Base-by-base conservation (phyloP, 2,888 invertebrate genomes). In the Lissonota sp. region DNA sequence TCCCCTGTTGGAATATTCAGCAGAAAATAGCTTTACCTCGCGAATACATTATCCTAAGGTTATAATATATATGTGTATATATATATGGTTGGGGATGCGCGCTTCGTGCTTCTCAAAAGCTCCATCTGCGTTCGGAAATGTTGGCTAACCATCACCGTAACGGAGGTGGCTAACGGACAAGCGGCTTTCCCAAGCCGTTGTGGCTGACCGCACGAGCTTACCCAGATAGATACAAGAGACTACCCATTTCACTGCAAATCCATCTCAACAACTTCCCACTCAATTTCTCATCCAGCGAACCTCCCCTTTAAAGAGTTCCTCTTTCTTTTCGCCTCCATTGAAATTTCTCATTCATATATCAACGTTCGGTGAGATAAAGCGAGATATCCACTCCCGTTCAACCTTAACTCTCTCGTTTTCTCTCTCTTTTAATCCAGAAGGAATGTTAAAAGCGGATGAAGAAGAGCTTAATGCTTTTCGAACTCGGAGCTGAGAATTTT, bases 11-110 rank as follows among this genome's bases (percentile, higher is more conserved):
- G 76, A 80, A 66, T 78, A 78, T 84, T 79, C 74, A 75, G 51
- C 69, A 70, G 78, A 81, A 83, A 76, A 81, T 79, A 79, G 80
- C 55, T 53, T 67, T 58, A 58, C 55, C 66, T 37, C 63, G 64
- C 55, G 81, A 76, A 73, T 83, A 79, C 66, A 70, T 75, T 79
- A 72, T 62, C 58, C 57, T 51, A 42, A 55, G 66, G 58, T 26
- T 26, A 26, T 26, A 3, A 26, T 26, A 26, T 26, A 26, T 26
- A 26, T 26, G 3, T 26, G 3, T 26, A 3, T 26, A 55, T 44
- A 51, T 60, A 37, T 64, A 53, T 58, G 62, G 37, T 40, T 8
- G 44, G 10, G 53, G 60, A 66, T 57, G 44, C 60, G 7, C 64
- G 55, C 26, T 55, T 49, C 37, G 44, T 40, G 37, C 64, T 39